phyloP scores from a whole-genome alignment of 1,140 invertebrate species.

The Hyles euphorbiae region DNA sequence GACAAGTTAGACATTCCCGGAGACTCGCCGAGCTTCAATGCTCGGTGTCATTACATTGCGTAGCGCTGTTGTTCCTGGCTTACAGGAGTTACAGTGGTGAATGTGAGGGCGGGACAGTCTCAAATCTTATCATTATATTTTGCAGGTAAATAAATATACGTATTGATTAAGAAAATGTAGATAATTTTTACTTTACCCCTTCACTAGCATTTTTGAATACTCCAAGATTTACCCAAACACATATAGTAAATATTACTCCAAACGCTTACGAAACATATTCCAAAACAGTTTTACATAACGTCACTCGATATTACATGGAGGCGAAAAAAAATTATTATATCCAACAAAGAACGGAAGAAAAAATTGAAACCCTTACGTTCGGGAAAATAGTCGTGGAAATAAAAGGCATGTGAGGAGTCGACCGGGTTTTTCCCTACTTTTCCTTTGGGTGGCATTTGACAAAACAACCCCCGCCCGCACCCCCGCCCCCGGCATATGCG shows the following conservation, averaged over 20 bases:
- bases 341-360: conserved; percentile 10
- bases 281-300: conserved; percentile 17
- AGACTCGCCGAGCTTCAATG: no score
- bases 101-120: no score
- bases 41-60: no score
- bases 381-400: conserved; percentile 27
- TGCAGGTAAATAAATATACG: no score
- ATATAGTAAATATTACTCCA: background rate
- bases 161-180: no score
- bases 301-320: conserved; percentile 15
- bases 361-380: conserved; percentile 23
- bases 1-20: no score
- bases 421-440: conserved; percentile 26
- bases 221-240: no score
- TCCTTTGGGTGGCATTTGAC: conserved; percentile 52
- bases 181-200: no score
- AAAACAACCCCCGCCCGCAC: conserved; percentile 50
- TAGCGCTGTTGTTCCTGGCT: no score
- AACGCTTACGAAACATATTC: background rate
- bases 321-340: conserved; percentile 17
- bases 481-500: conserved; percentile 41
- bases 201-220: no score
- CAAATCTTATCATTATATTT: no score
- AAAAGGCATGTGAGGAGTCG: conserved; percentile 28
- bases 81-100: no score